Base-by-base conservation (phyloP, 1,140 invertebrate genomes). In the Ruditapes philippinarum region DNA sequence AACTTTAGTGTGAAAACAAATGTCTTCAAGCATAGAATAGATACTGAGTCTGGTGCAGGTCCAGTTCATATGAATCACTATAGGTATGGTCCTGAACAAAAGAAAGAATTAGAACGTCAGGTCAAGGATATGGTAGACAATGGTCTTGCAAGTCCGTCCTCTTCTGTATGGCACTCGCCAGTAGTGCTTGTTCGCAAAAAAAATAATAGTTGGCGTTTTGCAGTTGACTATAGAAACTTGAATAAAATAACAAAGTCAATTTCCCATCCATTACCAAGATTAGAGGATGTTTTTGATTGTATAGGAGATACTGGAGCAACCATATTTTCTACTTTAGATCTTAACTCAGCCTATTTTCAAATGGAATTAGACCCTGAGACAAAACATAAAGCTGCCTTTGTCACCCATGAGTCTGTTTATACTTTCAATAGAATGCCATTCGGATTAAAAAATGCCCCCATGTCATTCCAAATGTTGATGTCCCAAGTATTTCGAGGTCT, bases 311-410 rank as follows among this genome's bases (percentile, higher is more conserved):
- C 42, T 11, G 65, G 88, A 83, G 70, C 88, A 0, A 49, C 85
- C 14, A 28, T 70, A 87, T 45, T 45, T 45, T 81, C 42, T 4
- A 68, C 73, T n/a, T n/a, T 92, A n/a, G 93, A 93, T 87, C 83
- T 92, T 33, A 28, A 68, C 22, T 76, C 36, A 17, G 92, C 0
- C 22, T 91, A 81, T 28, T 91, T 83, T 76, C 90, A 92, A 60
- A 84, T 91, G 17, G 65, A 25, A 28, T 25, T 91, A 33, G 83
- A 88, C 70, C 80, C 74, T n/a, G 70, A 86, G 42, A 88, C 91
- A 7, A 83, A 78, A 60, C 70, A 91, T 42, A 91, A 91, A 62
- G 28, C 90, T 49, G 82, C 87, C 0, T 92, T 92, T 40, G 88
- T 91, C 28, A 89, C 88, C 1, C 91, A 80, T 49, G 76, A 92